Percentiles rank a stretch among this genome's conserved stretches.
phyloP scores from a whole-genome alignment of 2,888 invertebrate species.

The Parelbella ahira region DNA sequence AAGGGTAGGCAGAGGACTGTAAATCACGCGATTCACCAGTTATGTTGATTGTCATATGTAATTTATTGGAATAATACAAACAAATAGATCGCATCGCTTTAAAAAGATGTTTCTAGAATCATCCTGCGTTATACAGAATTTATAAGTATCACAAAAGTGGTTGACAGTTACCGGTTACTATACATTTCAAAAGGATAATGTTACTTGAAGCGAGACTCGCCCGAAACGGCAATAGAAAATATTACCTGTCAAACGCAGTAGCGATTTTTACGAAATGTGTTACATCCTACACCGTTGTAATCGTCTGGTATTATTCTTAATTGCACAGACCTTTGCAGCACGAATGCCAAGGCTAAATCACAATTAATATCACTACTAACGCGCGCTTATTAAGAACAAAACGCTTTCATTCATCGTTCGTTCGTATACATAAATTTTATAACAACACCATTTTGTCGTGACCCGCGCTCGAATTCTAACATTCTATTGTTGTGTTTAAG shows the following conservation, averaged over 20 bases:
- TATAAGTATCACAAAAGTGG: constrained; percentile 8
- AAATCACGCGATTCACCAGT: too few relatives aligned
- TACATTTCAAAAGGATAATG: constrained; percentile 10
- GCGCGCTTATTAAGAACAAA: constrained; percentile 18
- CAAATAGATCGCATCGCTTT: too few relatives aligned
- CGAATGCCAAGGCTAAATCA: constrained; percentile 43
- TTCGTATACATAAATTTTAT: too few relatives aligned
- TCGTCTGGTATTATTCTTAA: constrained; percentile 33
- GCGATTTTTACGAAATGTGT: constrained; percentile 28
- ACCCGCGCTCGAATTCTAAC: too few relatives aligned
- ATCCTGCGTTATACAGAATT: too few relatives aligned
- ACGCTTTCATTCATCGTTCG: constrained; percentile 12
- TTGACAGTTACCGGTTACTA: constrained; percentile 14
- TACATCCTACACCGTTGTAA: constrained; percentile 29
- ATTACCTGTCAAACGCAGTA: constrained; percentile 24
- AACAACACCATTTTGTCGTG: too few relatives aligned
- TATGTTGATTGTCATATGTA: too few relatives aligned
- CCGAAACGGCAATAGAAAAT: constrained; percentile 15
- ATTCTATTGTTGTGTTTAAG: too few relatives aligned
- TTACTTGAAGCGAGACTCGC: constrained; percentile 4
- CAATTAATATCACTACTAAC: constrained; percentile 36
- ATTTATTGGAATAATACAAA: too few relatives aligned
- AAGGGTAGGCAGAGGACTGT: too few relatives aligned
- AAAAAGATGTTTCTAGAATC: too few relatives aligned
- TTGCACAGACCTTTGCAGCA: constrained; percentile 41